Conservation (phyloP, 2,113 vertebrate species). For the Leucopternis melanops region DNA sequence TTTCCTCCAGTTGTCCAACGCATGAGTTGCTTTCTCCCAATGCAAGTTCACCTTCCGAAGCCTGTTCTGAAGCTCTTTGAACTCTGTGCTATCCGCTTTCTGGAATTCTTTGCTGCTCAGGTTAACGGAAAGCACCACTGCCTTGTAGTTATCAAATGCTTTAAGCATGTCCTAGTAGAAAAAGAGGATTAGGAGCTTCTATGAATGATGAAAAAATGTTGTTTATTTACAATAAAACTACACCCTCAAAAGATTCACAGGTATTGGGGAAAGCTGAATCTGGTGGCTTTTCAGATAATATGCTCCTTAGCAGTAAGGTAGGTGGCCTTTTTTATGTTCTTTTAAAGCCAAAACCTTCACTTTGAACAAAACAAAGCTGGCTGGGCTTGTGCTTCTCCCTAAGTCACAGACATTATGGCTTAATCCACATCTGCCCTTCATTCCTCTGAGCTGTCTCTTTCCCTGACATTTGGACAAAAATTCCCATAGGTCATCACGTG, state of each 20-base stretch:
- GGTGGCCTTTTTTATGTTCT: not conserved
- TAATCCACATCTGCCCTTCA: not conserved
- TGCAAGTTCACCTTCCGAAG: constrained; percentile 77
- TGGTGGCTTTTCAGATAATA: not conserved
- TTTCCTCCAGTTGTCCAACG: constrained; percentile 78
- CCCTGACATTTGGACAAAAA: not conserved
- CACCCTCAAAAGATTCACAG: not conserved
- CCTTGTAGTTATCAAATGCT: constrained; percentile 82
- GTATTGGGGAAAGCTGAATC: not conserved
- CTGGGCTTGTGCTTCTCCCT: not conserved
- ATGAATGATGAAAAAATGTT: not conserved
- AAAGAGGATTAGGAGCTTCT: not conserved
- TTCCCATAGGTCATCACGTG: not conserved
- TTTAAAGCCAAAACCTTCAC: not conserved
- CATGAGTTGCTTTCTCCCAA: constrained; percentile 77
- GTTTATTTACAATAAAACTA: not conserved
- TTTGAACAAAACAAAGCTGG: not conserved
- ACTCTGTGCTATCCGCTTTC: constrained; percentile 63
- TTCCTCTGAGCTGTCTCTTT: not conserved
- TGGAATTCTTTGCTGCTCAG: constrained; percentile 77
- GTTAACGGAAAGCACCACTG: constrained; percentile 81
- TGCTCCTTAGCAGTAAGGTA: not conserved
- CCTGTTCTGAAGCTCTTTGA: constrained; percentile 73
- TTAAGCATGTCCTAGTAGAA: constrained; percentile 78
- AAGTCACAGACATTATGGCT: not conserved